Evolutionary conservation across 2,888 invertebrate genomes (phyloP).

Genomic region (Drosophila stalkeri): DNA sequence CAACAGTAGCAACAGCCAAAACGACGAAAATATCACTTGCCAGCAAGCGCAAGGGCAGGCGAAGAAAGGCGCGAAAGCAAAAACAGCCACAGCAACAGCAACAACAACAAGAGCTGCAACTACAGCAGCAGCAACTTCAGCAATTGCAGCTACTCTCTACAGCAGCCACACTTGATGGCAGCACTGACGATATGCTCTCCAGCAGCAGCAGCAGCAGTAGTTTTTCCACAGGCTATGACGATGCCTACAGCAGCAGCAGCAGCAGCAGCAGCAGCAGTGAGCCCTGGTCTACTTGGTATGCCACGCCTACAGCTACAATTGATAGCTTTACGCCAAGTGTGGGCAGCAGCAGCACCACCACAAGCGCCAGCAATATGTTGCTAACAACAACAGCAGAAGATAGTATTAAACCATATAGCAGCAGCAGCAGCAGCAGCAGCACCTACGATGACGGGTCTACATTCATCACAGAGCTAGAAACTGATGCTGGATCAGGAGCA

Average conservation of each 20-base stretch:
- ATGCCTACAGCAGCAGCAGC: constrained; percentile 51
- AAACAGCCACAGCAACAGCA: constrained; percentile 41
- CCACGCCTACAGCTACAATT: constrained; percentile 61
- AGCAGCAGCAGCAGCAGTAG: constrained; percentile 54
- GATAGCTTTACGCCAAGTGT: constrained; percentile 53
- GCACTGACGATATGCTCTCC: constrained; percentile 30
- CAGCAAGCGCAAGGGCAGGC: constrained; percentile 79
- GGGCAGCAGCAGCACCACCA: constrained; percentile 47
- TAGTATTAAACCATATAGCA: constrained; percentile 66
- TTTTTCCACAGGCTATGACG: constrained; percentile 53
- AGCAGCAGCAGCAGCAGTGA: constrained; percentile 52
- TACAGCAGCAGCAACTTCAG: constrained; percentile 31
- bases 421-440: constrained; percentile 53
- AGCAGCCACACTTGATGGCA: constrained; percentile 45
- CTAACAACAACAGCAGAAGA: constrained; percentile 62
- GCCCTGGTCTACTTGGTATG: constrained; percentile 68
- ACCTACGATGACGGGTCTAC: constrained; percentile 63
- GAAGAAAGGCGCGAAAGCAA: constrained; percentile 75
- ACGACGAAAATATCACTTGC: constrained; percentile 67
- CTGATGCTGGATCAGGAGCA: constrained; percentile 54
- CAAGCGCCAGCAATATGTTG: constrained; percentile 55
- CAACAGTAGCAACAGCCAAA: constrained; percentile 52
- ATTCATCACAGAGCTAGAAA: constrained; percentile 64
- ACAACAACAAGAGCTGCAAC: constrained; percentile 29
- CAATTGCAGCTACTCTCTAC: constrained; percentile 45